Evolutionary conservation across 2,113 vertebrate species (phyloP).

Genomic region (Erythrocercus mccallii): DNA sequence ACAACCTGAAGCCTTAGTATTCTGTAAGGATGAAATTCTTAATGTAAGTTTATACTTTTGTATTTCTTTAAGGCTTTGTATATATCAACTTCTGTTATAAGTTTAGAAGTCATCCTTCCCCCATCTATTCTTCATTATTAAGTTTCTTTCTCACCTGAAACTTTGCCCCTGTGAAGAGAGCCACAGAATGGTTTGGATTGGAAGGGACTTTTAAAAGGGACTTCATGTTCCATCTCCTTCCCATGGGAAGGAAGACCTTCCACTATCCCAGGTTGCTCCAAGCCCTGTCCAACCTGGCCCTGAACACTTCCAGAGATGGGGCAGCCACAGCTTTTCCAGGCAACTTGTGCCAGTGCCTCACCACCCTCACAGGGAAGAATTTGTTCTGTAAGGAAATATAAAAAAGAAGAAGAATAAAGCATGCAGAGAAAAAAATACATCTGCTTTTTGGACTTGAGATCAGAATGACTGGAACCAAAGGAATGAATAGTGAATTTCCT

Average conservation of each 20-base stretch:
- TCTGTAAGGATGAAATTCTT: slow-evolving; percentile 94
- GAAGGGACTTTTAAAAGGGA: not conserved
- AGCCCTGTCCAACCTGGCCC: not conserved
- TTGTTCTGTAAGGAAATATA: not conserved
- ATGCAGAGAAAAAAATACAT: not conserved
- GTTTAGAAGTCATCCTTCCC: not conserved
- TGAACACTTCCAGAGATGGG: not conserved
- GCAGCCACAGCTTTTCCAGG: not conserved
- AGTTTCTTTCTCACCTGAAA: not conserved
- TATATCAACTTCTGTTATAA: not conserved
- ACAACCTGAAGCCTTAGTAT: slow-evolving; percentile 91
- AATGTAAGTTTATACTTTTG: slow-evolving; percentile 77
- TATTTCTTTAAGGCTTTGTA: not conserved
- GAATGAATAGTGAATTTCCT: not conserved
- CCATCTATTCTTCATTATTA: not conserved
- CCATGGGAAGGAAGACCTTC: not conserved
- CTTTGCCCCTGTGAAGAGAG: not conserved
- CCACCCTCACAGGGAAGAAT: not conserved
- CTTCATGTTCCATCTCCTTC: not conserved
- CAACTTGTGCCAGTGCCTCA: not conserved
- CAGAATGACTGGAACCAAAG: not conserved
- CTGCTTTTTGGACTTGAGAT: not conserved
- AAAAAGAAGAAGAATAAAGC: not conserved
- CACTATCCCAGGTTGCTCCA: not conserved
- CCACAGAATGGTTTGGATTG: not conserved